These are phyloP conservation scores for Beaufortia kweichowensis DNA, from an alignment of 2,113 vertebrate species.

Conservation along the genomic window DNA sequence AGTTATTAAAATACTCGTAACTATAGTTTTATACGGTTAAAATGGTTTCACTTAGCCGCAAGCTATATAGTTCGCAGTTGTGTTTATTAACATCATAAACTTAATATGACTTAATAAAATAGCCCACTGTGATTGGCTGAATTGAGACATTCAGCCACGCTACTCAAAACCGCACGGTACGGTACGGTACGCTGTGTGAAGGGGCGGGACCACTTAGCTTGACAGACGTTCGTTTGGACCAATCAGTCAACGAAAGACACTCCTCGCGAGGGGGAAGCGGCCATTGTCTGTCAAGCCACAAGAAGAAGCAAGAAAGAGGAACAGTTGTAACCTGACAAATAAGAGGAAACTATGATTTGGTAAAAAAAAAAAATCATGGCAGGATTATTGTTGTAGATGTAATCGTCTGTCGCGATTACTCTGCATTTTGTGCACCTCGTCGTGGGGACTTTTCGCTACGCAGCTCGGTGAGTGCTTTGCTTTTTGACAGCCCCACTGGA, in stretches of 20 bases:
- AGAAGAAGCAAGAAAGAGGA: slow-evolving; percentile 25
- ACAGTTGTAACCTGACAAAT: background rate
- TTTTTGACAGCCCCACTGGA: slow-evolving; percentile 3
- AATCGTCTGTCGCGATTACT: background rate
- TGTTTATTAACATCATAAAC: too few relatives aligned
- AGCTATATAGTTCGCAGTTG: too few relatives aligned
- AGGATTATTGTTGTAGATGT: background rate
- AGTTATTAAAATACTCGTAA: too few relatives aligned
- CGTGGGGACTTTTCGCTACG: background rate
- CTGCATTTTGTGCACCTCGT: background rate
- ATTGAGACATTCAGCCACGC: too few relatives aligned
- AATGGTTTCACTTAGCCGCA: too few relatives aligned
- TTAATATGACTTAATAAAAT: slow-evolving; percentile 3
- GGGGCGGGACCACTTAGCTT: background rate
- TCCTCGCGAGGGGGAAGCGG: slow-evolving; percentile 1
- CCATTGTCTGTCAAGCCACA: slow-evolving; percentile 32
- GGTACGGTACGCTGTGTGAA: background rate
- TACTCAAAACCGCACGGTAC: slow-evolving; percentile 5
- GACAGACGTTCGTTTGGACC: slow-evolving; percentile 40
- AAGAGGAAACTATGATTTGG: slow-evolving; percentile 24
- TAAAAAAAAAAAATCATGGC: background rate
- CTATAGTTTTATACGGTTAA: too few relatives aligned
- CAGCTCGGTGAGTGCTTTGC: slow-evolving; percentile 41
- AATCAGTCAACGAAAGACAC: slow-evolving; percentile 30
- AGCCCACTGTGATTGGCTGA: background rate